These are phyloP conservation scores for Ophion ventricosus DNA, from an alignment of 2,888 invertebrate genomes.

Conservation along the genomic window DNA sequence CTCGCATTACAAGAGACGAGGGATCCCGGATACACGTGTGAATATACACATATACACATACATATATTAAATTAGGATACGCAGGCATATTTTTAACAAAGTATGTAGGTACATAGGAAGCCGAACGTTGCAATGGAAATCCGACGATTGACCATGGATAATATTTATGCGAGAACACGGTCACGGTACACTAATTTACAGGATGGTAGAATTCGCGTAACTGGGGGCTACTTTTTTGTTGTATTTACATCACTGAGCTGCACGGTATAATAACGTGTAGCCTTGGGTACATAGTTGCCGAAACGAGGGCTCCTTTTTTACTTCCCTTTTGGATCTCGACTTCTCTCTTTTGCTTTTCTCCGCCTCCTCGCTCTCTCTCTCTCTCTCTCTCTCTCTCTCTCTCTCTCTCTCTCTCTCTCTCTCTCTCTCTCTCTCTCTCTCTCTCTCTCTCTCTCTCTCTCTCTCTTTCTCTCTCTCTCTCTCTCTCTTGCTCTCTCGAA, in stretches of 20 bases:
- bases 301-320: conserved; percentile 40
- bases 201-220: conserved; percentile 38
- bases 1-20: conserved; percentile 30
- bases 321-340: conserved; percentile 10
- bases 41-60: neutral
- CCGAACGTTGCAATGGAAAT: conserved; percentile 27
- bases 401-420: conserved; percentile 15
- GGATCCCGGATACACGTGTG: neutral
- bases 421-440: neutral
- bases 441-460: neutral
- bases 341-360: neutral
- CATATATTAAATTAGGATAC: conserved; percentile 7
- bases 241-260: conserved; percentile 22
- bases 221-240: conserved; percentile 1
- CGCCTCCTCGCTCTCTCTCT: neutral
- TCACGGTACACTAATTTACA: conserved; percentile 45
- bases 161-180: conserved; percentile 40
- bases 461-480: conserved; percentile 6
- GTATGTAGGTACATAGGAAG: neutral
- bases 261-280: conserved; percentile 3
- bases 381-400: neutral
- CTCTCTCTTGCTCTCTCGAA: neutral
- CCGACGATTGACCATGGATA: conserved; percentile 44
- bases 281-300: neutral
- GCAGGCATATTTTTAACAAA: neutral